Evolutionary conservation across 2,797 vertebrate genomes (phyloP).

Genomic region (Pampus argenteus): DNA sequence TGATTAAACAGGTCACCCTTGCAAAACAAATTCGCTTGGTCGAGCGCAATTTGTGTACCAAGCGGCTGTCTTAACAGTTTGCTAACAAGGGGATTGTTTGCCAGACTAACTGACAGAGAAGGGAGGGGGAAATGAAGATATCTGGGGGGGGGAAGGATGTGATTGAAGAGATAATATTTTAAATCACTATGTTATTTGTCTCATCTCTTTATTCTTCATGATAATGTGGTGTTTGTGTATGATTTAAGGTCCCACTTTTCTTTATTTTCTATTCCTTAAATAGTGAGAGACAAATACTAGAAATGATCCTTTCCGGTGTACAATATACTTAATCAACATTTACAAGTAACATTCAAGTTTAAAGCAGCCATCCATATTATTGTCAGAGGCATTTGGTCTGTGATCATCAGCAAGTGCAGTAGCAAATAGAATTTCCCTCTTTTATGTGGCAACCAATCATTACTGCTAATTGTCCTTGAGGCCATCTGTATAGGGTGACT

Average conservation of each 20-base stretch:
- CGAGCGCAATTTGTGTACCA: constrained; percentile 88
- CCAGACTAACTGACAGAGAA: constrained; percentile 81
- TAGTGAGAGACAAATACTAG: constrained; percentile 8
- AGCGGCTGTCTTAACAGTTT: constrained; percentile 89
- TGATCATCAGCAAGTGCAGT: constrained; percentile 78
- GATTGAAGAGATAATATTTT: constrained; percentile 82
- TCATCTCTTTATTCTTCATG: constrained; percentile 63
- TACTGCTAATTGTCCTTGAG: constrained; percentile 84
- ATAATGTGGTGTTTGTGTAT: constrained; percentile 42
- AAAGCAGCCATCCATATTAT: constrained; percentile 74
- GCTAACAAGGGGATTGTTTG: constrained; percentile 90
- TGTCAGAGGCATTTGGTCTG: constrained; percentile 72
- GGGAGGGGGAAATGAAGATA: constrained; percentile 71
- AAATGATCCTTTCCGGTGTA: constrained; percentile 1
- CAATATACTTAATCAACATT: constrained; percentile 31
- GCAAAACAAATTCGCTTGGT: constrained; percentile 99
- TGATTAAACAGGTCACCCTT: constrained; percentile 99
- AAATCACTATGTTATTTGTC: constrained; percentile 66
- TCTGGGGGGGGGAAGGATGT: constrained; percentile 68
- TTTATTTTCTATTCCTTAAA: constrained; percentile 28
- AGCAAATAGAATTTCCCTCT: constrained; percentile 82
- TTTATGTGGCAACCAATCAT: constrained; percentile 83
- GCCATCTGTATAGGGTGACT: constrained; percentile 81
- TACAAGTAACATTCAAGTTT: constrained; percentile 59
- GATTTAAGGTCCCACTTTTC: constrained; percentile 34